Evolutionary conservation across 1,140 invertebrate genomes (phyloP).

Genomic region (Ceratoteleas bidentatus): DNA sequence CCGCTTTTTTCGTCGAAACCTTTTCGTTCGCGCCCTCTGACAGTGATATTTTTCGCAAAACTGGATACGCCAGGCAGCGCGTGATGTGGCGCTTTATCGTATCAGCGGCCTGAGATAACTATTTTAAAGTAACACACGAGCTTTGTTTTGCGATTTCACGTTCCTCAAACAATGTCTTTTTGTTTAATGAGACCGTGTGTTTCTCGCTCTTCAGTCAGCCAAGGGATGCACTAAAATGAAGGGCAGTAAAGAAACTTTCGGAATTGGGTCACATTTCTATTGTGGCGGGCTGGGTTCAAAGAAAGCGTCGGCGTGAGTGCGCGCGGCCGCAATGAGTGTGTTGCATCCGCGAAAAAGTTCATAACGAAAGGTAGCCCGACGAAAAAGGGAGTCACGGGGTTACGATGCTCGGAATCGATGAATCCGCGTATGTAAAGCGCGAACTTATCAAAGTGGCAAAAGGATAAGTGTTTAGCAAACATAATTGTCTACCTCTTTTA

Average conservation of each 20-base stretch:
- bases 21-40: not conserved
- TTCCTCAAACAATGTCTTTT: slow-evolving; percentile 52
- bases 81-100: slow-evolving; percentile 8
- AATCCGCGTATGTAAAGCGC: too few species aligned
- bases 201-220: slow-evolving; percentile 55
- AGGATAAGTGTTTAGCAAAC: too few species aligned
- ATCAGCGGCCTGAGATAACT: slow-evolving; percentile 38
- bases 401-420: not conserved
- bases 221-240: slow-evolving; percentile 61
- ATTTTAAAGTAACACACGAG: slow-evolving; percentile 41
- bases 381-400: slow-evolving; percentile 14
- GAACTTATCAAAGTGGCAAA: too few species aligned
- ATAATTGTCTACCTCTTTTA: too few species aligned
- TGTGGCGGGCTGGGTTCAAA: slow-evolving; percentile 54
- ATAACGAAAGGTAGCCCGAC: slow-evolving; percentile 39
- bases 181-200: slow-evolving; percentile 57
- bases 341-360: slow-evolving; percentile 47
- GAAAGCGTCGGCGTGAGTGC: slow-evolving; percentile 54
- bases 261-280: slow-evolving; percentile 67
- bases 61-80: not conserved
- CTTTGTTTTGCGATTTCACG: slow-evolving; percentile 46
- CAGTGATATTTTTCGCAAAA: not conserved
- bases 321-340: slow-evolving; percentile 30
- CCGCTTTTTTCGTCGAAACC: not conserved
- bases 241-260: slow-evolving; percentile 62